Base-by-base conservation (phyloP, 2,797 vertebrate genomes). In the Acipenser ruthenus region DNA sequence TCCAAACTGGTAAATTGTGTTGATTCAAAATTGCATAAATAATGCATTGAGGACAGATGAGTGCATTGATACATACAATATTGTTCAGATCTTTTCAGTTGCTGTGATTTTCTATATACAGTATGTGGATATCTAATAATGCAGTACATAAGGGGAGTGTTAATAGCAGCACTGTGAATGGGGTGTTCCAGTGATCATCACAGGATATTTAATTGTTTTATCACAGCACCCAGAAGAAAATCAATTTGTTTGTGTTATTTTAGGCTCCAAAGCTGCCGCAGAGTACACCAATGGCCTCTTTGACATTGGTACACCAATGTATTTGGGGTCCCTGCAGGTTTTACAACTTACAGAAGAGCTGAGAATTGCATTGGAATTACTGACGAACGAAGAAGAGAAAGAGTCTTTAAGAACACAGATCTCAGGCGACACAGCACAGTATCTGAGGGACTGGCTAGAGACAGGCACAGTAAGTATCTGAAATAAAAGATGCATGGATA, bases 321-420 rank as follows among this genome's bases (percentile, higher is more conserved):
- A 78, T 52, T 79, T 89, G 70, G 89, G 87, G 10, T 70, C 83
- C 4, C 80, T 91, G 65, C 90, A 87, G 63, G 88, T 89, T 66
- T 73, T 95, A 47, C 89, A 89, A 79, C 88, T 94, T 12, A 74
- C 91, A 0, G 91, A 95, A 75, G 92, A 92, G 74, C 86, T 96
- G 73, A 87, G 86, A 75, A 78, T 81, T 64, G 82, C 83, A 5
- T 71, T 93, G 80, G 92, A 93, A 81, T 86, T 80, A 79, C 74
- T 93, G 65, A 77, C 78, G 49, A 86, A 83, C 53, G 81, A 87
- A 49, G 80, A 89, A 68, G 89, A 92, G 63, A 88, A 79, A 64
- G 84, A 84, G 47, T 75, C 79, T 0, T 74, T 95, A 65, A 72
- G 89, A 55, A 91, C 79, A 68, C 90, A 92, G 73, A 80, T 94